Conservation (phyloP, 2,113 vertebrate species). For the Cyanocitta stelleri region DNA sequence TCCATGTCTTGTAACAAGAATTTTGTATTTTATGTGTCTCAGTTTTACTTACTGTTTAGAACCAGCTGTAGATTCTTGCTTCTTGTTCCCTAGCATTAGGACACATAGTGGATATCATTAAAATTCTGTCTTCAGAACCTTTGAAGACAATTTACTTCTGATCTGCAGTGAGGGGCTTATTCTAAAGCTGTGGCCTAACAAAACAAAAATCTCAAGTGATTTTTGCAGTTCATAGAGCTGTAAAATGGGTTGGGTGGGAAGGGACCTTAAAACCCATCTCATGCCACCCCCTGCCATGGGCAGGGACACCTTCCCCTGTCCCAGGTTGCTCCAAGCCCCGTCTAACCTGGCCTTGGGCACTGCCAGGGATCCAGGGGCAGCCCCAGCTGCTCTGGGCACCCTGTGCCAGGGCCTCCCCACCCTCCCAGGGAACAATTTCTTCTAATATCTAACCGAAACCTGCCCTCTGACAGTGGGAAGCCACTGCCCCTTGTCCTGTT, state of each 20-base stretch:
- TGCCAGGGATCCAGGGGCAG: background rate
- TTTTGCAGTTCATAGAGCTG: background rate
- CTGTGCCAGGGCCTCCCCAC: background rate
- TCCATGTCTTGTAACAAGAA: background rate
- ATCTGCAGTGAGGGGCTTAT: background rate
- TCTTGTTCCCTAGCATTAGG: background rate
- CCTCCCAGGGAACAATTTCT: background rate
- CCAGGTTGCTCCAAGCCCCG: rapidly evolving
- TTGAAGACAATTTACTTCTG: background rate
- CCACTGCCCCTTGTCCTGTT: background rate
- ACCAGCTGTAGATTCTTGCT: background rate
- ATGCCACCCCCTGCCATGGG: background rate
- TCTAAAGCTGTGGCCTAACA: background rate
- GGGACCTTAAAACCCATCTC: background rate
- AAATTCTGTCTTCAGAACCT: background rate
- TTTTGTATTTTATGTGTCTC: background rate
- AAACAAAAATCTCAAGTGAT: background rate
- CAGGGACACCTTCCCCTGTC: background rate
- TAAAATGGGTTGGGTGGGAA: background rate
- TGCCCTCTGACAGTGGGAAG: background rate
- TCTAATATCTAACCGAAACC: background rate
- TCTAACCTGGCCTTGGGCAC: background rate
- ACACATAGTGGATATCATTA: background rate
- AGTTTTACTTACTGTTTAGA: background rate
- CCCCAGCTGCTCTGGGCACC: background rate